Evolutionary conservation across 1,140 invertebrate species (phyloP), one percentile per base, ranked within the genome.

Genomic region (Ostrea denselamellosa): DNA sequence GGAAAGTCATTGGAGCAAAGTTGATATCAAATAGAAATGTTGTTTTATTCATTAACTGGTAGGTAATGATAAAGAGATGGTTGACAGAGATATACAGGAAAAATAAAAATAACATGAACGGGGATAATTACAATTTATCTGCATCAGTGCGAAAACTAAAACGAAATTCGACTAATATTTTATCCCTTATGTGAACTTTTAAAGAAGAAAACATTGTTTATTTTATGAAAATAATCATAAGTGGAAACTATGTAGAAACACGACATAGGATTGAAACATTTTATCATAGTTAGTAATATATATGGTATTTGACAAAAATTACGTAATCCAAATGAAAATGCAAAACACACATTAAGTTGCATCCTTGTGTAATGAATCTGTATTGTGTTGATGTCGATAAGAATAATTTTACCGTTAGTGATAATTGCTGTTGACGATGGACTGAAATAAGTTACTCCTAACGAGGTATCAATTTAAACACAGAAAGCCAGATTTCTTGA

Each of bases 1-100:
- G 68, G 28, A 77, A 34, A 77, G 14, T 77, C 25, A 77, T 34
- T 77, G 68, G 68, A 77, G 25, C 68, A 77, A 77, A 77, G 68
- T 44, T 25, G 14, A 77, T 77, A 34, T 28, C 68, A 77, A 77
- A 77, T 77, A 34, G 68, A 77, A 77, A 77, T 77, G 68, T 77
- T 34, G 68, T 77, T 77, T 77, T 77, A 77, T 77, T 34, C 68
- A 12, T 25, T 77, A 77, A 77, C 22, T 77, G 68, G 28, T 77
- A 77, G 34, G 28, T 25, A 77, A 77, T 77, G 68, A 77, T 77
- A 77, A 34, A 77, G 68, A 77, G 68, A 77, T 77, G 25, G 25
- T 28, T 77, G 68, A 77, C 68, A 1, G 68, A 77, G 68, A 34
- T 77, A 77, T 28, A 28, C 68, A 34, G 25, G 68, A 77, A 77